These are phyloP conservation scores for Cirrhinus molitorella DNA, from an alignment of 2,797 vertebrate species.

Conservation along the genomic window DNA sequence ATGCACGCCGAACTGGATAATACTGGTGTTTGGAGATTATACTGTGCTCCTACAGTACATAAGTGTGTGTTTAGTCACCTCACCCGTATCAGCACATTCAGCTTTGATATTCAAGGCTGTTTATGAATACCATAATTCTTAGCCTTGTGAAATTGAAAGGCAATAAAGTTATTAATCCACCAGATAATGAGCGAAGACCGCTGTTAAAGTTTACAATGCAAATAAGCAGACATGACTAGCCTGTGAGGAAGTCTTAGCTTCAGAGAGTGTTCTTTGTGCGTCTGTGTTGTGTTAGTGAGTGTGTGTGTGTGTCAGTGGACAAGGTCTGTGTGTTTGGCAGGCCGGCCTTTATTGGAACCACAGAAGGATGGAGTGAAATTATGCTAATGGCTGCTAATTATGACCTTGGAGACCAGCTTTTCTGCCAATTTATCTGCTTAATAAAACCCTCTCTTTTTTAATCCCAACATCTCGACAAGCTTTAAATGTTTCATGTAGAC, in stretches of 20 bases:
- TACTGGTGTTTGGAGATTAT: neutral
- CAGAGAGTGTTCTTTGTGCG: slow-evolving; percentile 33
- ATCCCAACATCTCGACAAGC: slow-evolving; percentile 70
- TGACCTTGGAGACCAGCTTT: slow-evolving; percentile 71
- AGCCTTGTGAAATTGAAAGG: slow-evolving; percentile 47
- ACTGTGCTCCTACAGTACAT: slow-evolving; percentile 14
- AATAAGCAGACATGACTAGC: slow-evolving; percentile 41
- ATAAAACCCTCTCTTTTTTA: slow-evolving; percentile 71
- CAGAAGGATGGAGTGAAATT: slow-evolving; percentile 72
- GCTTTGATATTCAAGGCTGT: slow-evolving; percentile 25
- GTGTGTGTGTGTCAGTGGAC: slow-evolving; percentile 49
- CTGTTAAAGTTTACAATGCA: slow-evolving; percentile 56
- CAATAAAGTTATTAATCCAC: slow-evolving; percentile 54
- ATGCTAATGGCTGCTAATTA: slow-evolving; percentile 74
- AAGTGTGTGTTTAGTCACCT: slow-evolving; percentile 43
- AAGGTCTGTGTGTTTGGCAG: slow-evolving; percentile 66
- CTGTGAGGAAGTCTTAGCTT: slow-evolving; percentile 18
- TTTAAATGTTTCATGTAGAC: slow-evolving; percentile 69
- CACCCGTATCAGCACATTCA: slow-evolving; percentile 30
- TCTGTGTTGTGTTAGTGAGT: slow-evolving; percentile 35
- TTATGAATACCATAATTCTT: slow-evolving; percentile 43
- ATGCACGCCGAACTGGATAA: neutral
- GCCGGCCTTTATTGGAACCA: slow-evolving; percentile 66
- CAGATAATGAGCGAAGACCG: slow-evolving; percentile 52
- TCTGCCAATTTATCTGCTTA: slow-evolving; percentile 73